These are phyloP conservation scores for Leptinotarsa juncta DNA, from an alignment of 2,888 invertebrate species.

Conservation along the genomic window DNA sequence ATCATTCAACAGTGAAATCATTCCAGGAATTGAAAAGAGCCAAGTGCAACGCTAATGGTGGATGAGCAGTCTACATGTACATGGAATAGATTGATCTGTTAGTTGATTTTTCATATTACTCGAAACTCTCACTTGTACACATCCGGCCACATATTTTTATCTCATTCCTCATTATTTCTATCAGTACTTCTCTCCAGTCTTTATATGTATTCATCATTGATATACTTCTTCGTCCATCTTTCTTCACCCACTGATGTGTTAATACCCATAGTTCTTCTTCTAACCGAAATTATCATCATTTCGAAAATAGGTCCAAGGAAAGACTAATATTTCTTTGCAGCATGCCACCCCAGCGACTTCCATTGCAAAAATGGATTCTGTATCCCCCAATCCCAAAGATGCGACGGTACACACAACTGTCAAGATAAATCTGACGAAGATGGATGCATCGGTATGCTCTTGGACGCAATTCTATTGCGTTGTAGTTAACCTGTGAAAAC, in stretches of 20 bases:
- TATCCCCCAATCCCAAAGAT: slow-evolving; percentile 67
- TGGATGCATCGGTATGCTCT: slow-evolving; percentile 56
- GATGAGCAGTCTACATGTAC: background rate
- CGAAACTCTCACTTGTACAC: background rate
- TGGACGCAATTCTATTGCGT: slow-evolving; percentile 20
- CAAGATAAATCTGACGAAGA: slow-evolving; percentile 75
- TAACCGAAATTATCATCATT: slow-evolving; percentile 29
- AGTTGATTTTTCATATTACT: background rate
- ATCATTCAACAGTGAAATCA: background rate
- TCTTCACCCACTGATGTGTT: slow-evolving; percentile 34
- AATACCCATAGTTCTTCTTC: slow-evolving; percentile 39
- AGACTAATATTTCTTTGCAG: slow-evolving; percentile 53
- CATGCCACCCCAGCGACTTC: slow-evolving; percentile 57
- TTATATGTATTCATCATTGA: background rate
- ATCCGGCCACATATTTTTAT: background rate
- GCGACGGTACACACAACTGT: slow-evolving; percentile 72
- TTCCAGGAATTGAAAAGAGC: background rate
- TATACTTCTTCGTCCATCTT: slow-evolving; percentile 1
- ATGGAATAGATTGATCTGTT: background rate
- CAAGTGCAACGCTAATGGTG: too few relatives aligned
- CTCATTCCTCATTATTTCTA: background rate
- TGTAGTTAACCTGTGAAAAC: background rate
- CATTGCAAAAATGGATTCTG: slow-evolving; percentile 72
- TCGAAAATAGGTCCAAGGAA: background rate
- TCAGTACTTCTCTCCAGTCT: background rate